Base-by-base conservation (phyloP, 2,797 vertebrate genomes). In the Sebastes alutus region DNA sequence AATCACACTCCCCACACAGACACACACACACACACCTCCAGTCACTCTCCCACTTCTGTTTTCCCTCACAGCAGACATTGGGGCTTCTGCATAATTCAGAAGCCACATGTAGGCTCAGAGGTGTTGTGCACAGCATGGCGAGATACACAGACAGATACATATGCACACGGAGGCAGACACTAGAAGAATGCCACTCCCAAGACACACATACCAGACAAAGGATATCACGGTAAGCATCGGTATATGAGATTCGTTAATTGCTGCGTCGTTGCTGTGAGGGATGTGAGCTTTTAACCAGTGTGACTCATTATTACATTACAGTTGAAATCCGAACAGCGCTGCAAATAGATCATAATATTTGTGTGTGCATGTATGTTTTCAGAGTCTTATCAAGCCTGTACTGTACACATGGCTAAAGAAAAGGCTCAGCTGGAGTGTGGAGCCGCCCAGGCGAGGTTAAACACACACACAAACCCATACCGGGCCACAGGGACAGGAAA, bases 11-110 rank as follows among this genome's bases (percentile, higher is more conserved):
- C 63, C 61, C 18, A 49, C 18, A 49, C 46, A 49, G 46, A 49
- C 46, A 49, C 46, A 52, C 20, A 25, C 20, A 25, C 32, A 60
- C 76, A 77, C 54, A 46, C 60, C 59, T 35, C 62, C 76, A 75
- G 78, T 76, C 82, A 64, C 60, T 74, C 67, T 68, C 58, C 60
- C 76, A 56, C 75, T 71, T 82, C 75, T 71, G 73, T 59, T 72
- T 72, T 79, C 74, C 72, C 66, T 83, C 85, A 86, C 71, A 80
- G 76, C 72, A 89, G 83, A 89, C 90, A 70, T 29, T 49, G 71
- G 55, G 75, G 76, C 68, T 91, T 38, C 82, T 95, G 92, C 88
- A 95, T 95, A 90, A 95, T 94, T 95, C 89, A 96, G 84, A 76
- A 81, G 80, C 83, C 89, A 91, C 92, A 86, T 86, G 89, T 80